phyloP scores from a whole-genome alignment of 2,113 vertebrate genomes.

The Carassius auratus region DNA sequence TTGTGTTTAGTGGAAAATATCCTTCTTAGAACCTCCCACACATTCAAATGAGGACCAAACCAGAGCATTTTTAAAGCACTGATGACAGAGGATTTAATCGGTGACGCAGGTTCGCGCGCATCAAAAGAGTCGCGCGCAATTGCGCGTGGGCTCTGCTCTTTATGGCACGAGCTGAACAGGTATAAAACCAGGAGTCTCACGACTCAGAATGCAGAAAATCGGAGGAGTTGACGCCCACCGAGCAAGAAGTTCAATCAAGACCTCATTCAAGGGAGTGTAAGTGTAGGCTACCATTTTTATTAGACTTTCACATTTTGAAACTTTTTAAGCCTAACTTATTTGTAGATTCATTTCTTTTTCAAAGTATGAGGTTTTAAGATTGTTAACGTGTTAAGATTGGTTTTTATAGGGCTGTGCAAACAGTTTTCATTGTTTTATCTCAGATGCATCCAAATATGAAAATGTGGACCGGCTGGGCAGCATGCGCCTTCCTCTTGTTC shows the following conservation, averaged over 20 bases:
- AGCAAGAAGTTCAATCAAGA: constrained; percentile 6
- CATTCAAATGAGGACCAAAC: constrained; percentile 28
- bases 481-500: constrained; percentile 86
- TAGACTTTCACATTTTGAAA: neutral
- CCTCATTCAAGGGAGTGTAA: constrained; percentile 11
- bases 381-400: neutral
- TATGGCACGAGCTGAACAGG: constrained; percentile 8
- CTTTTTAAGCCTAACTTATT: neutral
- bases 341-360: neutral
- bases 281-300: neutral
- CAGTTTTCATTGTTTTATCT: neutral
- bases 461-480: constrained; percentile 83
- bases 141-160: constrained; percentile 28
- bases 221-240: neutral
- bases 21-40: constrained; percentile 9
- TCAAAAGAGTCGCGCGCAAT: constrained; percentile 16
- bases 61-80: neutral
- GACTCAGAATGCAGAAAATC: neutral
- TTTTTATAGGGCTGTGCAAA: neutral
- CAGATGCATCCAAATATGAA: constrained; percentile 88
- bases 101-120: constrained; percentile 27
- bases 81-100: constrained; percentile 25
- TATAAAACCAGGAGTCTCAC: constrained; percentile 45
- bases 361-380: neutral
- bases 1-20: neutral